Conservation (phyloP, 2,113 vertebrate species). For the Salvelinus sp. region DNA sequence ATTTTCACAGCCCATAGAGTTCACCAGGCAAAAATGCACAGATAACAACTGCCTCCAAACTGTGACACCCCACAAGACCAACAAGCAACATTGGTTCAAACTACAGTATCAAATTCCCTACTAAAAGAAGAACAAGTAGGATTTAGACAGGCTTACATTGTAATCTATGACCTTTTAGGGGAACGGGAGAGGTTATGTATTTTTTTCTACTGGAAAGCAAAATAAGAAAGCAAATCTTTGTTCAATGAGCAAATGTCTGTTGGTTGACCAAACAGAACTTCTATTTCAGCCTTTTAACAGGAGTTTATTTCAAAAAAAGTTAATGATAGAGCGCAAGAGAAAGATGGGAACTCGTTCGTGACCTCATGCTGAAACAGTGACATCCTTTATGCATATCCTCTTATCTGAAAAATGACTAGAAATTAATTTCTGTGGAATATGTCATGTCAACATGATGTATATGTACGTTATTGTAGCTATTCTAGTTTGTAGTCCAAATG, state of each 20-base stretch:
- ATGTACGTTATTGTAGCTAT: conserved; percentile 83
- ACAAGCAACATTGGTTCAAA: conserved; percentile 69
- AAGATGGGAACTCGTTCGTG: conserved; percentile 67
- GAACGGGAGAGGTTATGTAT: conserved; percentile 18
- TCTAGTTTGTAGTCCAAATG: conserved; percentile 84
- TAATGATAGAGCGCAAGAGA: conserved; percentile 21
- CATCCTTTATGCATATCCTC: conserved; percentile 77
- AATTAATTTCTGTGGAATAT: conserved; percentile 78
- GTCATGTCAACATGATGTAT: conserved; percentile 82
- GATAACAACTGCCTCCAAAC: conserved; percentile 71
- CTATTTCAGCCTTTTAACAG: conserved; percentile 52
- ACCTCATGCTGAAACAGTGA: conserved; percentile 77
- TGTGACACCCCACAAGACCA: conserved; percentile 69
- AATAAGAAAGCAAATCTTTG: conserved; percentile 19
- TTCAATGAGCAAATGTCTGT: conserved; percentile 20
- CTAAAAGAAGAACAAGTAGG: conserved; percentile 51
- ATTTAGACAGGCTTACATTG: conserved; percentile 37
- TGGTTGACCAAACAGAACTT: conserved; percentile 45
- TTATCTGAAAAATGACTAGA: conserved; percentile 77
- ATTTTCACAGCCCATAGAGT: conserved; percentile 51
- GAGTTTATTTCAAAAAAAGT: background rate
- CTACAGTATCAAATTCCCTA: conserved; percentile 58
- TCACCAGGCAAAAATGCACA: conserved; percentile 60
- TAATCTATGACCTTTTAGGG: conserved; percentile 53
- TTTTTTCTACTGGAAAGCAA: conserved; percentile 35